These are phyloP conservation scores for Hypena proboscidalis DNA, from an alignment of 2,888 invertebrate species.

Conservation along the genomic window DNA sequence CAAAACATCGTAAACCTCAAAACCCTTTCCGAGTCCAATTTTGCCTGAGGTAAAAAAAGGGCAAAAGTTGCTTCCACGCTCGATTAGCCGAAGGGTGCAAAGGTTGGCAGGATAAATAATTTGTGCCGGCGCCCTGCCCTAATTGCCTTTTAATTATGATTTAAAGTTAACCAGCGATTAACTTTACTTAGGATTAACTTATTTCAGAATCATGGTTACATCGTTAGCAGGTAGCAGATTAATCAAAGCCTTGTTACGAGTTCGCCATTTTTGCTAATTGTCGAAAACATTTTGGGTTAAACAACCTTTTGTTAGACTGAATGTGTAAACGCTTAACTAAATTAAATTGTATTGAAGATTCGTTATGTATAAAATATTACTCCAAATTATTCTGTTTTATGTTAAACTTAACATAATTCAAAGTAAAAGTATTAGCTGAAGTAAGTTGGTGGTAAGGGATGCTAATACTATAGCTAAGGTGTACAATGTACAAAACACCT, in stretches of 20 bases:
- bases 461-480: too few relatives aligned
- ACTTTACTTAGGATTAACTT: slow-evolving; percentile 30
- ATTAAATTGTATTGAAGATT: too few relatives aligned
- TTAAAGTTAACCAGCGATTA: slow-evolving; percentile 44
- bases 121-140: slow-evolving; percentile 37
- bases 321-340: not conserved
- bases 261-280: slow-evolving; percentile 43
- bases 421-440: too few relatives aligned
- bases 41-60: slow-evolving; percentile 1
- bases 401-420: too few relatives aligned
- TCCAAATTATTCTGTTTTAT: too few relatives aligned
- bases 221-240: slow-evolving; percentile 47
- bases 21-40: slow-evolving; percentile 1
- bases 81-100: slow-evolving; percentile 44
- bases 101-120: slow-evolving; percentile 44
- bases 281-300: slow-evolving; percentile 27
- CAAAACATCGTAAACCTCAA: too few relatives aligned
- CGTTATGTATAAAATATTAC: too few relatives aligned
- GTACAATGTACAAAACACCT: too few relatives aligned
- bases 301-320: slow-evolving; percentile 7
- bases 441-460: too few relatives aligned
- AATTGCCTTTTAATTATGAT: slow-evolving; percentile 59
- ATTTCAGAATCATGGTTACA: slow-evolving; percentile 41
- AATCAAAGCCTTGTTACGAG: slow-evolving; percentile 41
- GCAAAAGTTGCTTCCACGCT: slow-evolving; percentile 15